A percentile compares a stretch with the other conserved stretches of the same genome.
Evolutionary conservation across 2,797 vertebrate genomes (phyloP).

Genomic region (Xiphophorus birchmanni): DNA sequence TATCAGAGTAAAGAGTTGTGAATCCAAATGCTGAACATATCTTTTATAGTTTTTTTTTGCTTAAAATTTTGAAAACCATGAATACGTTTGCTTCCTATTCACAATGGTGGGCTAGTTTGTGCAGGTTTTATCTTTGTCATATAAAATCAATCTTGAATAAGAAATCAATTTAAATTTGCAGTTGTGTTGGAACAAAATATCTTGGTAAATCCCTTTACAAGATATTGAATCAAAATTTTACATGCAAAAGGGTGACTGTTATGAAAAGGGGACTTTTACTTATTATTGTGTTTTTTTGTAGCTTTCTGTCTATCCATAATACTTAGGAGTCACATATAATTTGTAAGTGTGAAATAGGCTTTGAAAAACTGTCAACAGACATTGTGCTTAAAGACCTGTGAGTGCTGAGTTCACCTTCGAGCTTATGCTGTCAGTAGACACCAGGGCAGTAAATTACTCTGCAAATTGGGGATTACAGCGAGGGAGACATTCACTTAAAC

Average conservation of each 20-base stretch:
- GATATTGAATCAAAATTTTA: neutral
- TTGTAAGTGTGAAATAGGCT: conserved; percentile 36
- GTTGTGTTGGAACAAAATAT: neutral
- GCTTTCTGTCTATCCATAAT: neutral
- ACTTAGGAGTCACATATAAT: conserved; percentile 33
- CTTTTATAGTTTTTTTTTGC: neutral
- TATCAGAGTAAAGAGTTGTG: neutral
- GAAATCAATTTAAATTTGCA: neutral
- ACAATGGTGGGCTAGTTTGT: neutral
- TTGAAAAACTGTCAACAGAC: conserved; percentile 49
- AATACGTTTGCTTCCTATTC: neutral
- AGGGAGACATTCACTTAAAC: conserved; percentile 26
- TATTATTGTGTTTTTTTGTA: neutral
- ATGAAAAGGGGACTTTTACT: neutral
- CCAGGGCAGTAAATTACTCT: conserved; percentile 26
- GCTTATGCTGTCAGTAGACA: conserved; percentile 23
- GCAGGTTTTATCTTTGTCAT: neutral
- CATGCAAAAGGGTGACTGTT: neutral
- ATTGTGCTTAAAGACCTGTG: conserved; percentile 24
- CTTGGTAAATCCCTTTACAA: neutral
- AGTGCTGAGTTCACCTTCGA: conserved; percentile 40
- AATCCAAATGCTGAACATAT: neutral
- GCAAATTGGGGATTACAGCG: conserved; percentile 16
- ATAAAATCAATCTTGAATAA: neutral
- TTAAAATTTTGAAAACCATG: neutral